A percentile compares a stretch with the other conserved stretches of the same genome.
Evolutionary conservation across 2,888 invertebrate genomes (phyloP).

Genomic region (Sinelater perroti): DNA sequence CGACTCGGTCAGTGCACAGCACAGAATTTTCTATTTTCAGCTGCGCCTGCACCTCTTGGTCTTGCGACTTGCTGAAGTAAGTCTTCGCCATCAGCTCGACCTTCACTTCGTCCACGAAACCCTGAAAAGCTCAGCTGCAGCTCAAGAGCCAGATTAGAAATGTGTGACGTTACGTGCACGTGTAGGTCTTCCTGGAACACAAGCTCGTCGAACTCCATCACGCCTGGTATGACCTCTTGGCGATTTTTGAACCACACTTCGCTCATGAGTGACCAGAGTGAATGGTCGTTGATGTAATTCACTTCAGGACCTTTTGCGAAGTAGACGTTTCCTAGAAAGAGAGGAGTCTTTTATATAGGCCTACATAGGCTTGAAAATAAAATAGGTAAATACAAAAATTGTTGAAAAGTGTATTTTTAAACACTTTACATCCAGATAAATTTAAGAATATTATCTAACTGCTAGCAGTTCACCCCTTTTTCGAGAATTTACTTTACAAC

Average conservation of each 20-base stretch:
- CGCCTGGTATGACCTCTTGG: conserved; percentile 48
- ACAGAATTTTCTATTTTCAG: conserved; percentile 60
- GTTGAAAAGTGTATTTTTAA: too few relatives aligned
- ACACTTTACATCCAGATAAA: too few relatives aligned
- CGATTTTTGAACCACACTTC: conserved; percentile 64
- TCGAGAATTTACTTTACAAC: too few relatives aligned
- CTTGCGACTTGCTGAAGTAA: conserved; percentile 64
- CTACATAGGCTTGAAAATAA: too few relatives aligned
- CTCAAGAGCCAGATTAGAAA: background rate
- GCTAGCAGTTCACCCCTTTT: too few relatives aligned
- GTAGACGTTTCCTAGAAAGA: conserved; percentile 58
- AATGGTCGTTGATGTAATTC: conserved; percentile 56
- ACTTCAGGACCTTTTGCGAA: conserved; percentile 61
- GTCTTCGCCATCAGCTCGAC: conserved; percentile 61
- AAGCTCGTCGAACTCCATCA: conserved; percentile 52
- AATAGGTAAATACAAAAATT: too few relatives aligned
- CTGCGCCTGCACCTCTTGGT: conserved; percentile 60
- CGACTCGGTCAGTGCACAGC: conserved; percentile 54
- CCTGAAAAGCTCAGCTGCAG: conserved; percentile 54
- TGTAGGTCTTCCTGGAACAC: conserved; percentile 51
- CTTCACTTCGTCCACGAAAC: conserved; percentile 61
- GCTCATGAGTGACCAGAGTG: conserved; percentile 54
- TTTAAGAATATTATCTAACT: too few relatives aligned
- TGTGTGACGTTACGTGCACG: conserved; percentile 50
- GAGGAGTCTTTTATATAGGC: too few relatives aligned